Base-by-base conservation (phyloP, 2,113 vertebrate genomes). In the Nycticryphes semicollaris region DNA sequence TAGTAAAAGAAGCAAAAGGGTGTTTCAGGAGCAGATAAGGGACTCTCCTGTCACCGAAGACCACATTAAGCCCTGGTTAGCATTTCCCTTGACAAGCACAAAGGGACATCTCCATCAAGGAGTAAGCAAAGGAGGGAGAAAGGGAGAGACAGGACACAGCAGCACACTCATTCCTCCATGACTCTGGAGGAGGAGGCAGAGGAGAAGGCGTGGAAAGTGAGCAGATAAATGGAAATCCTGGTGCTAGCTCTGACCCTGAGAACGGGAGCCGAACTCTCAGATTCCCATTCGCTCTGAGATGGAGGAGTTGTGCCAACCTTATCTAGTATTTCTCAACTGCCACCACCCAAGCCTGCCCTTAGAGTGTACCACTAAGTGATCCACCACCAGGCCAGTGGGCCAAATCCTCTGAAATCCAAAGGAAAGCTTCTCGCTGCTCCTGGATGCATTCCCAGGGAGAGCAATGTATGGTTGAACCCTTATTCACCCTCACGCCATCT, bases 351-450 rank as follows among this genome's bases (percentile, higher is more conserved):
- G 35, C 17, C 50, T 14, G 27, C 22, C 31, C 45, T 48, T 8
- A 7, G 53, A 33, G n/a, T 4, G 35, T 21, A 14, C 31, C 35
- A 14, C 48, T 14, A 33, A 1, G 0, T 24, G 30, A 59, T 7
- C 33, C 14, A 20, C 27, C 1, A 0, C 39, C 54, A 28, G 25
- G 30, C 24, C 19, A 10, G 15, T 4, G 20, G 50, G 53, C 39
- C 73, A 66, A 91, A 45, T 31, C 14, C 24, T 12, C 21, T 6
- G 64, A 86, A 43, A 68, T 20, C 31, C 54, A 63, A 68, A 48
- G 8, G 7, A 21, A 43, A 60, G 22, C 6, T 72, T 74, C 54
- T 7, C 41, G 16, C 3, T 74, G 54, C 73, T 64, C 76, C 9
- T 54, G 75, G 66, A 25, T 33, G 33, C 47, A 51, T 25, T 14